Evolutionary conservation across 1,140 invertebrate species (phyloP), one percentile per base, ranked within the genome.

Genomic region (Bradysia coprophila): DNA sequence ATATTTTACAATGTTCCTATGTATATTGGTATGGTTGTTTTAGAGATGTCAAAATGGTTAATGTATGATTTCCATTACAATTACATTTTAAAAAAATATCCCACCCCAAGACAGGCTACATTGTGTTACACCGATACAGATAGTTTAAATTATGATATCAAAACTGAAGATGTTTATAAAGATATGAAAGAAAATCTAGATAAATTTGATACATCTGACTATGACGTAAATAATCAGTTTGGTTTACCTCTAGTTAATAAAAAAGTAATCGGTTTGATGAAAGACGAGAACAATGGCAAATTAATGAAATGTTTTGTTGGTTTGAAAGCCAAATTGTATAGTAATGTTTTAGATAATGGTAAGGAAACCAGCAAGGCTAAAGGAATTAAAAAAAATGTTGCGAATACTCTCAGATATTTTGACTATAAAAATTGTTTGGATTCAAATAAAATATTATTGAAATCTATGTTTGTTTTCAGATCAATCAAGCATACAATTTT

Each of bases 121-220:
- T 41, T 65, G 0, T 45, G 54, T n/a, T 63, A 56, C 38, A 63
- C 53, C 11, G 65, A 68, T 48, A 67, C 64, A 5, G 64, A 68
- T 44, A 53, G 46, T 40, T 54, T 65, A 8, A 49, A 56, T 3
- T 63, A 62, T 45, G 41, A 57, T 28, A 54, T 66, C 15, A 40
- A 49, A 40, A 62, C 56, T 8, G 45, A 54, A 4, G 54, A 68
- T 47, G 48, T 65, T 40, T 65, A 65, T 50, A 31, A 52, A 41
- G 58, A 62, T 43, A 57, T 67, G 45, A 47, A 47, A 43, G 15
- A 23, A n/a, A 52, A 57, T 43, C 28, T 55, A 37, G 9, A 16
- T 22, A 10, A 40, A 10, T 61, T 57, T 39, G 54, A 56, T 49
- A 61, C 55, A 20, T 53, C 51, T 32, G 51, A 52, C 40, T 59